Evolutionary conservation across 2,888 invertebrate genomes (phyloP).

Genomic region (Andrena marginata): DNA sequence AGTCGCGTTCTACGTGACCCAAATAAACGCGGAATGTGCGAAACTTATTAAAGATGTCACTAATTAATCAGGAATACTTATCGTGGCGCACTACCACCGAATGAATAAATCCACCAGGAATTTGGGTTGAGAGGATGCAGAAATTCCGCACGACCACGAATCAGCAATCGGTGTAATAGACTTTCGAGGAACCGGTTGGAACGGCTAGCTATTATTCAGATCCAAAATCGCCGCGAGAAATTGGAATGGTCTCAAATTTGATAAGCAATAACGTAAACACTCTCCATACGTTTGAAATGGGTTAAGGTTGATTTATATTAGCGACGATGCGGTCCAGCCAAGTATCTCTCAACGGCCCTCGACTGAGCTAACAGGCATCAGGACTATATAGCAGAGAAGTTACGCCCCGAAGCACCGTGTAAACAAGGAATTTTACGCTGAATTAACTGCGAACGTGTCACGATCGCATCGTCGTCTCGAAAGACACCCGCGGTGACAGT

Average conservation of each 20-base stretch:
- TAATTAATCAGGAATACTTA: no score
- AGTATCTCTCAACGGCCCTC: conserved; percentile 6
- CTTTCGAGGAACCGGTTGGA: no score
- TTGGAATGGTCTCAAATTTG: not conserved
- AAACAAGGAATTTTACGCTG: not conserved
- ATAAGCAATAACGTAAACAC: not conserved
- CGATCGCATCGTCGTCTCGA: not conserved
- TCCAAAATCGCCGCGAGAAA: not conserved
- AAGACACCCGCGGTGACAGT: not conserved
- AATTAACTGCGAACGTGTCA: not conserved
- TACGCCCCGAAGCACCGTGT: not conserved
- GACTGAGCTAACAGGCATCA: not conserved
- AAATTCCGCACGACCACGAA: no score
- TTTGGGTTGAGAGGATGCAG: no score
- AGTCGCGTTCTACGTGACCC: no score
- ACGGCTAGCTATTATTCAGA: no score
- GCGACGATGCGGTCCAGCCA: conserved; percentile 19
- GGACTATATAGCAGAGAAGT: not conserved
- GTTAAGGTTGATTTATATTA: conserved; percentile 36
- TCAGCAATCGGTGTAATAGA: no score
- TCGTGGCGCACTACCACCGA: no score
- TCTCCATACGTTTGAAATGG: conserved; percentile 17
- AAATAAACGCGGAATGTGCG: no score
- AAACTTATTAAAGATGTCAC: no score
- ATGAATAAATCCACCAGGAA: no score